A percentile compares a stretch with the other conserved stretches of the same genome.
phyloP scores from a whole-genome alignment of 2,797 vertebrate species.

The Pseudocheirus occidentalis region DNA sequence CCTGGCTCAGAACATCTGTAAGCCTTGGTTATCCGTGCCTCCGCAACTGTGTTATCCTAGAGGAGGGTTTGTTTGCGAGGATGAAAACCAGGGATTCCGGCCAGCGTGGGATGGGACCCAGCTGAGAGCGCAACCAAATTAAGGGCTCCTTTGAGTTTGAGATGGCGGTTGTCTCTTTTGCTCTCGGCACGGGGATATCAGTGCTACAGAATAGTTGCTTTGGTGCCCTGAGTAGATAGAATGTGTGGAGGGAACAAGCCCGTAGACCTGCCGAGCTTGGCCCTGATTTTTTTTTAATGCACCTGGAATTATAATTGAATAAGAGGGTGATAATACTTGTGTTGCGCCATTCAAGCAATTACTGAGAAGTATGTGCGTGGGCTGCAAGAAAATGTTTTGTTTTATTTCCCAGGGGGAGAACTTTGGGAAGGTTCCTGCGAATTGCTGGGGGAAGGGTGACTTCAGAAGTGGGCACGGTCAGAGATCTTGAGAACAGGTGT shows the following conservation, averaged over 20 bases:
- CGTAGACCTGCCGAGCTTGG: background rate
- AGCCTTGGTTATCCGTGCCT: background rate
- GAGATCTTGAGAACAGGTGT: background rate
- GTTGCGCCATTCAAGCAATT: background rate
- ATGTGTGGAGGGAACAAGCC: background rate
- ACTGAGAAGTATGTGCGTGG: background rate
- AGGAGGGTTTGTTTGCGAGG: background rate
- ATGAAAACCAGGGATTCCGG: background rate
- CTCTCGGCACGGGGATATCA: background rate
- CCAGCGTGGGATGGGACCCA: background rate
- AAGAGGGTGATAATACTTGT: background rate
- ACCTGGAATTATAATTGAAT: background rate
- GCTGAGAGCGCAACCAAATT: background rate
- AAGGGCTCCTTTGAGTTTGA: background rate
- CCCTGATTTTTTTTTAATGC: background rate
- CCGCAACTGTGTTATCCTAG: background rate
- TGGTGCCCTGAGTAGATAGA: background rate
- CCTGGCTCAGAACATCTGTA: background rate
- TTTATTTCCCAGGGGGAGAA: background rate
- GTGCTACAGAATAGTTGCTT: background rate
- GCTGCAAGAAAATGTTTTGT: background rate
- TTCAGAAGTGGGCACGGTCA: background rate
- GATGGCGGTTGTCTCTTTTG: background rate
- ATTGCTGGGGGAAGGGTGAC: background rate
- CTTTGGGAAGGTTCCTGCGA: background rate